Base-by-base conservation (phyloP, 1,140 invertebrate species). In the Bombus confusus region DNA sequence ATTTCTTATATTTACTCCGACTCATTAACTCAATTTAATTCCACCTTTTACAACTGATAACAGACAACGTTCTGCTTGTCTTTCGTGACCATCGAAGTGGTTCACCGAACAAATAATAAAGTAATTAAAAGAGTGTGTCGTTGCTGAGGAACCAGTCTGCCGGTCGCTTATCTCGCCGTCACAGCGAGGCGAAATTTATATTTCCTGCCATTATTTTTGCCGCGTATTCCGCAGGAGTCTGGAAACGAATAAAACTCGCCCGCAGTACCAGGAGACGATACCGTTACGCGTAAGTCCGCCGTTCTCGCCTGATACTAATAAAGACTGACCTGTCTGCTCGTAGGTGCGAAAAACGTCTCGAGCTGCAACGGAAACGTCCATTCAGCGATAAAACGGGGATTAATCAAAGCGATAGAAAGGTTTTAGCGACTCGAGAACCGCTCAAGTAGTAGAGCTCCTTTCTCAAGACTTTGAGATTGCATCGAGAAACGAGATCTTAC, bases 131-230 rank as follows among this genome's bases (percentile, higher is more conserved):
- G 68, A 47, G 39, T 47, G 12, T n/a, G 68, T 62, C n/a, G 81
- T 57, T 64, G 28, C 31, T 4, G 73, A 68, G 28, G 37, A 76
- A 66, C 72, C 72, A 52, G 59, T 77, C 81, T n/a, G 31, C 41
- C n/a, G 12, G 13, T 25, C 47, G 31, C 52, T 85, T 85, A 85
- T 85, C 83, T 31, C n/a, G 77, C 68, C 28, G 71, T 79, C 77
- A 52, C 57, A 10, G 68, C 22, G 4, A 25, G 0, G 31, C 41
- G 31, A 80, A 85, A 85, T 85, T 80, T 85, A 85, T 85, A 69
- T 80, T 85, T 80, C 77, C 83, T 72, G 83, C 41, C 83, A 64
- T 80, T 80, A 83, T 62, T 85, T 84, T 84, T 84, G 68, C 75
- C 75, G 18, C 66, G 83, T 52, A 79, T 84, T 79, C 83, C 52